Conservation (phyloP, 2,113 vertebrate genomes). For the Hyaena hyaena region DNA sequence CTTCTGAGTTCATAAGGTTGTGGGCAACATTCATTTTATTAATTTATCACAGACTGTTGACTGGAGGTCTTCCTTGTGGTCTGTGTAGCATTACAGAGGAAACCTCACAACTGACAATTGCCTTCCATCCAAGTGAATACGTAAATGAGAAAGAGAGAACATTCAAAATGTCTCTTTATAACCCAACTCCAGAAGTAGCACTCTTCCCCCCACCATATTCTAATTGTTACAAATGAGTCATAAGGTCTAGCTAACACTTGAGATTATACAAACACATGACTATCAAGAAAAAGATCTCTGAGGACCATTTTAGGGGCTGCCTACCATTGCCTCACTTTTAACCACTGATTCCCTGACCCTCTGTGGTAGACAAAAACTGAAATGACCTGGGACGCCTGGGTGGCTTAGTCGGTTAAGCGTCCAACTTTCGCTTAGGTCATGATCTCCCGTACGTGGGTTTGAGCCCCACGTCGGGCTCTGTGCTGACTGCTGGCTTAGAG, state of each 20-base stretch:
- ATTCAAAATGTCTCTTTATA: not conserved
- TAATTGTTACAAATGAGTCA: not conserved
- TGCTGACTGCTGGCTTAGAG: no score
- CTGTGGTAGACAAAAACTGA: not conserved
- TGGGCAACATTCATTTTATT: not conserved
- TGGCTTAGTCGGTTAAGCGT: no score
- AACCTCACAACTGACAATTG: not conserved
- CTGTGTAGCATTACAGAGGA: not conserved
- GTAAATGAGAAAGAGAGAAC: not conserved
- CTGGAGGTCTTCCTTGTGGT: not conserved
- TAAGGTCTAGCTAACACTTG: not conserved
- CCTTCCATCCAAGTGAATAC: not conserved
- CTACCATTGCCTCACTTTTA: not conserved
- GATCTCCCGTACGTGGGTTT: no score
- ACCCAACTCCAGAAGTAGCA: not conserved
- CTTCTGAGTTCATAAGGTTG: not conserved
- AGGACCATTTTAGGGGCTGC: fast-evolving
- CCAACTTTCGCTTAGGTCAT: no score
- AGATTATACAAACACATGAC: not conserved
- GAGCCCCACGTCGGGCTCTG: no score
- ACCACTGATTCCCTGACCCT: not conserved
- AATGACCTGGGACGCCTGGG: not conserved
- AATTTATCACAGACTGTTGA: not conserved
- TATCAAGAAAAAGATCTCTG: not conserved
- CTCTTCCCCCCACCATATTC: not conserved